Evolutionary conservation across 2,113 vertebrate species (phyloP).

Genomic region (Martes martes): DNA sequence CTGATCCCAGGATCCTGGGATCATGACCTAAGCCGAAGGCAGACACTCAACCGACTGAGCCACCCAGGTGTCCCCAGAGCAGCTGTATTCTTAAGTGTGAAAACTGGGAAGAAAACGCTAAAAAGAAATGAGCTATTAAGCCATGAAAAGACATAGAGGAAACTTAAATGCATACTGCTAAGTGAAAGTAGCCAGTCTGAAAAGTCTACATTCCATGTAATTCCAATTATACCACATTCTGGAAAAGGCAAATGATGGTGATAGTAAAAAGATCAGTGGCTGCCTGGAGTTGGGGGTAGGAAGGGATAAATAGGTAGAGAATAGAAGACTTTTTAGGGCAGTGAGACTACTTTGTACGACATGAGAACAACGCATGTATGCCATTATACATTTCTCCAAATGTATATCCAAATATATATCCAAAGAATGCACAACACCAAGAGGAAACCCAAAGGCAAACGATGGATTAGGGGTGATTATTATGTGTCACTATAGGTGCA

Average conservation of each 20-base stretch:
- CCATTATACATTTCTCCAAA: not conserved
- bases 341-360: not conserved
- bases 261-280: not conserved
- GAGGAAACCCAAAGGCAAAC: not conserved
- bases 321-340: not conserved
- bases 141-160: not conserved
- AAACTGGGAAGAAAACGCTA: not conserved
- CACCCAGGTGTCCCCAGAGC: not conserved
- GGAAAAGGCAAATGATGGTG: not conserved
- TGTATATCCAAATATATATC: too few species aligned
- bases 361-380: not conserved
- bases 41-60: too few species aligned
- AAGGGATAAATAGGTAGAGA: not conserved
- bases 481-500: not conserved
- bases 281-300: not conserved
- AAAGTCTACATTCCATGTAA: not conserved
- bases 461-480: not conserved
- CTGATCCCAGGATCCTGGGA: too few species aligned
- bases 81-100: not conserved
- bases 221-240: not conserved
- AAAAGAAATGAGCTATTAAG: not conserved
- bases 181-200: not conserved
- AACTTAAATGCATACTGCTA: too few species aligned
- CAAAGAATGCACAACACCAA: not conserved
- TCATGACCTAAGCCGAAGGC: too few species aligned